Percentiles rank a stretch among this genome's conserved stretches.
Conservation (phyloP, 2,888 invertebrate genomes). For the Slavum lentiscoides region DNA sequence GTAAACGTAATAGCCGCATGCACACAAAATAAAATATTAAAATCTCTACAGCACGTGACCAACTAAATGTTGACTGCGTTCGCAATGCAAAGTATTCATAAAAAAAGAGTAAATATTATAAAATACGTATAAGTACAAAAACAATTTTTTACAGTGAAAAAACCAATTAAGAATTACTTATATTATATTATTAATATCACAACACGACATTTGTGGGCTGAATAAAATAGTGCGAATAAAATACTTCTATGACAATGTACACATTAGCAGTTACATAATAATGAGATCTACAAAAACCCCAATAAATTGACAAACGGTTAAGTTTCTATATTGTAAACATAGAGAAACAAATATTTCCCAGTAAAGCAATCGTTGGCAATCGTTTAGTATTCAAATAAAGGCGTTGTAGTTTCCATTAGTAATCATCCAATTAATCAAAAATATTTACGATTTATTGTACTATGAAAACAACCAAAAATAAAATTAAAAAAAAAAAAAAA, state of each 20-base stretch:
- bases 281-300: neutral
- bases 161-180: neutral
- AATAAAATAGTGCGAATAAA: constrained; percentile 9
- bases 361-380: neutral
- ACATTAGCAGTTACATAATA: neutral
- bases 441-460: no score
- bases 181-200: neutral
- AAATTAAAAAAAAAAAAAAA: no score
- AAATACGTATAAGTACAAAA: no score
- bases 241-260: neutral
- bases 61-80: no score
- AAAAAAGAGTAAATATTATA: no score
- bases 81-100: no score
- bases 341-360: neutral
- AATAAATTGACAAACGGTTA: neutral
- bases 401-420: neutral
- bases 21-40: neutral
- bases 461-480: no score
- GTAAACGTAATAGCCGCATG: neutral
- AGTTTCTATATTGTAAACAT: neutral
- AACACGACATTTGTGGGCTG: neutral
- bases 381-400: neutral
- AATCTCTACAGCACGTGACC: neutral
- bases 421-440: neutral
- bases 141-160: no score